phyloP scores from a whole-genome alignment of 2,888 invertebrate species.

The Byasa hedistus region DNA sequence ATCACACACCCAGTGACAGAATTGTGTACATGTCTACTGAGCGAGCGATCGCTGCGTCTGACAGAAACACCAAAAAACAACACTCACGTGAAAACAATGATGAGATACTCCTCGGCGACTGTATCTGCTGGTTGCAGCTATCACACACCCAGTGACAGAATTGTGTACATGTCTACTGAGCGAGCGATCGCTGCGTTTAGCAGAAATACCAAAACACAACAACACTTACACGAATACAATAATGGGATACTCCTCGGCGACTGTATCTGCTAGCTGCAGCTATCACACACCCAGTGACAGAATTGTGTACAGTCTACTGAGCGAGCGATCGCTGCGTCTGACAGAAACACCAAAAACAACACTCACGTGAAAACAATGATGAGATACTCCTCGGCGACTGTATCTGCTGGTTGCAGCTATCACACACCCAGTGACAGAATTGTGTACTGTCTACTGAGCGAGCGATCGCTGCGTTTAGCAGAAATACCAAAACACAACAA shows the following conservation, averaged over 20 bases:
- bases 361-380: neutral
- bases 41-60: neutral
- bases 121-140: neutral
- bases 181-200: no score
- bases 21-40: conserved; percentile 34
- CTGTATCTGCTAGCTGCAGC: conserved; percentile 30
- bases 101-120: no score
- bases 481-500: neutral
- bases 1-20: conserved; percentile 32
- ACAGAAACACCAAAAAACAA: neutral
- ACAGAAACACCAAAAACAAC: no score
- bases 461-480: neutral
- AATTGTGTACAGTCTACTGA: neutral
- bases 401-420: conserved; percentile 36
- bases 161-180: no score
- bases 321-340: no score
- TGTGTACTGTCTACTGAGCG: conserved; percentile 33
- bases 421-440: conserved; percentile 28
- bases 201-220: no score
- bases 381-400: conserved; percentile 20
- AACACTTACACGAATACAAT: no score
- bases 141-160: neutral
- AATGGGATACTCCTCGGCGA: conserved; percentile 37
- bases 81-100: no score
- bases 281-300: conserved; percentile 7